phyloP scores from a whole-genome alignment of 92 coral and sea anemone genomes.

The Ricordea florida region DNA sequence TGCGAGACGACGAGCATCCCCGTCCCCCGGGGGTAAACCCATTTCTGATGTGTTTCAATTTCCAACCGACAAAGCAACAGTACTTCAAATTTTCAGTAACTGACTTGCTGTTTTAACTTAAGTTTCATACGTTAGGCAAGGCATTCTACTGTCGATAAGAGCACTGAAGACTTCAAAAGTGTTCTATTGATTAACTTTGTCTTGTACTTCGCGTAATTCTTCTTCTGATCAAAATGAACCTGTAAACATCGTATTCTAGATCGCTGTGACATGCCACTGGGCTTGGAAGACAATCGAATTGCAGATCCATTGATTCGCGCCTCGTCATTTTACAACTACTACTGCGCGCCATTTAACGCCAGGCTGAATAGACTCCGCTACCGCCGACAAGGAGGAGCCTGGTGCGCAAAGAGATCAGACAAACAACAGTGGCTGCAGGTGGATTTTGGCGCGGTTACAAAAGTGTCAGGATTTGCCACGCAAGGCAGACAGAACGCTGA shows the following conservation, averaged over 20 bases:
- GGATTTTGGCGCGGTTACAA: conserved; percentile 79
- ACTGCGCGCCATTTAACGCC: conserved; percentile 74
- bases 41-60: no score
- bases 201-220: not conserved
- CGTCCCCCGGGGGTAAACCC: no score
- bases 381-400: conserved; percentile 71
- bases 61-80: no score
- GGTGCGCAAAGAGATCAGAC: conserved; percentile 71
- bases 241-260: conserved; percentile 13
- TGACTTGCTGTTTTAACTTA: no score
- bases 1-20: no score
- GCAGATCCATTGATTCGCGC: conserved; percentile 80
- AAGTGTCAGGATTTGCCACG: conserved; percentile 66
- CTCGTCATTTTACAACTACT: conserved; percentile 63
- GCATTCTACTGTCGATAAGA: not conserved
- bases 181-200: not conserved
- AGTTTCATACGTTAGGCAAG: not conserved
- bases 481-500: conserved; percentile 80
- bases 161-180: not conserved
- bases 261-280: conserved; percentile 78
- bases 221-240: not conserved
- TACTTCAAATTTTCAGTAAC: no score
- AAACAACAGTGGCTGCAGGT: conserved; percentile 68
- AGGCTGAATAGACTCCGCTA: conserved; percentile 63
- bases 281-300: conserved; percentile 73